Evolutionary conservation across 2,888 invertebrate species (phyloP).

Genomic region (Panorpa germanica): DNA sequence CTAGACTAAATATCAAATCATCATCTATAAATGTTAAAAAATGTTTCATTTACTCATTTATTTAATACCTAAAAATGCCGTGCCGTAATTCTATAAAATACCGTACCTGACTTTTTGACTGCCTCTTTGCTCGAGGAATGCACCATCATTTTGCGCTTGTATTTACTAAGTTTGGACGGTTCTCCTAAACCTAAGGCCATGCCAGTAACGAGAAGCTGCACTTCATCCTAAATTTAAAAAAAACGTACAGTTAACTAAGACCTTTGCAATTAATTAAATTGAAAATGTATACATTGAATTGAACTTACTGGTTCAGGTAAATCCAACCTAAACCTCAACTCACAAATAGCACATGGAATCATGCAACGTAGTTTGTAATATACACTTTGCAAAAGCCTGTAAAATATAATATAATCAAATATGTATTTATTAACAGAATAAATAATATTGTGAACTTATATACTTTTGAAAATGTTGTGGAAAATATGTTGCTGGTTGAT

Average conservation of each 20-base stretch:
- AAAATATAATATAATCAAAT: slow-evolving; percentile 11
- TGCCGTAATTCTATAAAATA: neutral
- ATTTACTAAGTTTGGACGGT: slow-evolving; percentile 28
- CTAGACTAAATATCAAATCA: slow-evolving; percentile 69
- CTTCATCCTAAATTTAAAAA: slow-evolving; percentile 32
- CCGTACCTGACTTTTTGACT: slow-evolving; percentile 15
- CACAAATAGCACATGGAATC: slow-evolving; percentile 71
- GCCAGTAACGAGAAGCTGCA: slow-evolving; percentile 49
- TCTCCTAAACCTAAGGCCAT: slow-evolving; percentile 61
- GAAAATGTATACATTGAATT: neutral
- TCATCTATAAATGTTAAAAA: no score
- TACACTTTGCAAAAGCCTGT: slow-evolving; percentile 46
- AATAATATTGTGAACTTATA: slow-evolving; percentile 5
- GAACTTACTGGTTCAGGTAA: slow-evolving; percentile 63
- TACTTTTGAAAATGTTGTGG: slow-evolving; percentile 31
- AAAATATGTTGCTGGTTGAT: slow-evolving; percentile 29
- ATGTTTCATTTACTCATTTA: no score
- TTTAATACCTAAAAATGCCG: neutral
- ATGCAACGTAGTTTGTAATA: slow-evolving; percentile 78
- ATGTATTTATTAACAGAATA: slow-evolving; percentile 1
- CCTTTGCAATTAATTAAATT: neutral
- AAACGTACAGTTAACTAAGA: neutral
- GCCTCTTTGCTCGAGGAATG: slow-evolving; percentile 20
- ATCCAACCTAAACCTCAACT: slow-evolving; percentile 64
- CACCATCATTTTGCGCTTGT: slow-evolving; percentile 22